Evolutionary conservation across 2,888 invertebrate genomes (phyloP).

Genomic region (Sipha maydis): DNA sequence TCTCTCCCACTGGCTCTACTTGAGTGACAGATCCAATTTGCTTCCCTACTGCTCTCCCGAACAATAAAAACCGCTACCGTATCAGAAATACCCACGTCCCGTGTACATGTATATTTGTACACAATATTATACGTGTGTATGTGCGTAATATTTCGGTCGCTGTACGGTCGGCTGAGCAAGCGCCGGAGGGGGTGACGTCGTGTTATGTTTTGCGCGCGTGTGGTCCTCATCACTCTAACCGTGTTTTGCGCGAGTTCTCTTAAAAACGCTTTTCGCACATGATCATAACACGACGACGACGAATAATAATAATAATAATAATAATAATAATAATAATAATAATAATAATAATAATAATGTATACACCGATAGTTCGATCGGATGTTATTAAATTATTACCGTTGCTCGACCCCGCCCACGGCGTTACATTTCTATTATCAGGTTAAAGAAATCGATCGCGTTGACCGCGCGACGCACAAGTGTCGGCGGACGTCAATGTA

Average conservation of each 20-base stretch:
- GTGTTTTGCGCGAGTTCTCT: not conserved
- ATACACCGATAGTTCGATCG: no score
- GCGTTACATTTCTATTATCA: no score
- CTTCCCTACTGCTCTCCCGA: constrained; percentile 32
- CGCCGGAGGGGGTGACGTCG: constrained; percentile 12
- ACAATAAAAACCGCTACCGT: constrained; percentile 61
- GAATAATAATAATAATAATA: no score
- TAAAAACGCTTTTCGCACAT: no score
- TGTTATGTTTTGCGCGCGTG: constrained; percentile 34
- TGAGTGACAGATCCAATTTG: constrained; percentile 62
- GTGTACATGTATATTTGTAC: not conserved
- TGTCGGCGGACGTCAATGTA: no score
- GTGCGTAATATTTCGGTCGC: constrained; percentile 47
- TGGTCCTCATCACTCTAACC: not conserved
- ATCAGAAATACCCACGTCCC: constrained; percentile 46
- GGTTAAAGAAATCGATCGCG: no score
- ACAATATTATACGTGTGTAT: not conserved
- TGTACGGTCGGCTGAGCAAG: constrained; percentile 44
- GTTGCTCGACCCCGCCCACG: no score
- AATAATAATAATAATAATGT: no score
- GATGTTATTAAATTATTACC: no score
- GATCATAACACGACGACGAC: no score
- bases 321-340: no score
- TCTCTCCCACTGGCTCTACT: not conserved
- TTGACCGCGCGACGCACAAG: no score